A percentile compares a stretch with the other conserved stretches of the same genome.
Evolutionary conservation across 2,797 vertebrate species (phyloP).

Genomic region (Ctenopoma kingsleyae): DNA sequence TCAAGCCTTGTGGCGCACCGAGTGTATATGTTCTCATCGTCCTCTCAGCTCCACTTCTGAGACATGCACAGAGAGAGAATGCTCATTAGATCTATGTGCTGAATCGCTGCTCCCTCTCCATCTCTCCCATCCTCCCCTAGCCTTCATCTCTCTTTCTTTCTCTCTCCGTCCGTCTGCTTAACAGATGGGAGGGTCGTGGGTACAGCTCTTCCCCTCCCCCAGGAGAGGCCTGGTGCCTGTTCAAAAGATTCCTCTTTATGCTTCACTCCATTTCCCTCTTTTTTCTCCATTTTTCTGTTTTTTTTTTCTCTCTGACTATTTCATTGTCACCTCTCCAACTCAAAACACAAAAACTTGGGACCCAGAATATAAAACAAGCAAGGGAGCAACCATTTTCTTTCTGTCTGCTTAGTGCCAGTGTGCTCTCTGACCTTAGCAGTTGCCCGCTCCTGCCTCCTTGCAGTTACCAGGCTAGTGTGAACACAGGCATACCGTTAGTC

Average conservation of each 20-base stretch:
- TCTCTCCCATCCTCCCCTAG: slow-evolving; percentile 76
- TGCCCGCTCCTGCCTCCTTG: slow-evolving; percentile 30
- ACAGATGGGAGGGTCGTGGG: slow-evolving; percentile 85
- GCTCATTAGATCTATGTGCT: slow-evolving; percentile 85
- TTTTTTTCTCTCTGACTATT: slow-evolving; percentile 49
- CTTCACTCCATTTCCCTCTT: slow-evolving; percentile 70
- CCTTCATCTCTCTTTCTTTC: slow-evolving; percentile 59
- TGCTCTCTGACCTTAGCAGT: slow-evolving; percentile 59
- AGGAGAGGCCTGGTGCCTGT: slow-evolving; percentile 84
- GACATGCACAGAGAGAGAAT: slow-evolving; percentile 67
- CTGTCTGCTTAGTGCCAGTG: slow-evolving; percentile 49
- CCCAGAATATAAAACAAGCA: slow-evolving; percentile 57
- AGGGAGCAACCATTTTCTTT: slow-evolving; percentile 50
- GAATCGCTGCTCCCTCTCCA: slow-evolving; percentile 75
- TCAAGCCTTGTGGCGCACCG: slow-evolving; percentile 81
- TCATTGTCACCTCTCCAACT: slow-evolving; percentile 63
- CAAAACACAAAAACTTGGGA: slow-evolving; percentile 38
- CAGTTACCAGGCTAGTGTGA: slow-evolving; percentile 54
- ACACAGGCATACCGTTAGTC: slow-evolving; percentile 41
- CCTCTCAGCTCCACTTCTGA: slow-evolving; percentile 84
- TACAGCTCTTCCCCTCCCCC: slow-evolving; percentile 80
- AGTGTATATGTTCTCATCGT: slow-evolving; percentile 83
- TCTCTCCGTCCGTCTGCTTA: slow-evolving; percentile 81
- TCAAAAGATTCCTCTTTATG: slow-evolving; percentile 82
- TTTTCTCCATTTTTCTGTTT: slow-evolving; percentile 51